These are phyloP conservation scores for Thunnus maccoyii DNA, from an alignment of 2,113 vertebrate species.

Conservation along the genomic window DNA sequence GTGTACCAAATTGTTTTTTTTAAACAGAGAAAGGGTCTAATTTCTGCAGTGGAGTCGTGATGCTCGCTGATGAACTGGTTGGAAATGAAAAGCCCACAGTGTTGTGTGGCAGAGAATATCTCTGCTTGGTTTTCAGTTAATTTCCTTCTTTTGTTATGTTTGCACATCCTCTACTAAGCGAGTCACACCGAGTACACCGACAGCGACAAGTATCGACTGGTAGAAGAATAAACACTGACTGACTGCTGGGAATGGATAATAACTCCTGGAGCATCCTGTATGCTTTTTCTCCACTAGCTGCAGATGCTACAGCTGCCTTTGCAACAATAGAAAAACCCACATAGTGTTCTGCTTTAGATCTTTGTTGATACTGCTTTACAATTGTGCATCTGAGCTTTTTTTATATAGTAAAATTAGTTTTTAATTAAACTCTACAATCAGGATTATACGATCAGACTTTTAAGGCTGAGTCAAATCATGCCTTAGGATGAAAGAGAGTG, in stretches of 20 bases:
- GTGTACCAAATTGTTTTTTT: neutral
- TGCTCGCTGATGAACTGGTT: constrained; percentile 24
- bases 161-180: constrained; percentile 49
- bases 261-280: constrained; percentile 51
- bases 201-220: constrained; percentile 62
- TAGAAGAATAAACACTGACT: constrained; percentile 68
- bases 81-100: constrained; percentile 47
- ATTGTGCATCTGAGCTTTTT: neutral
- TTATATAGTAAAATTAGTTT: constrained; percentile 1
- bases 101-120: constrained; percentile 31
- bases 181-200: constrained; percentile 36
- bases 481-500: constrained; percentile 47
- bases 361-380: constrained; percentile 22
- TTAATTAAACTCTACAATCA: constrained; percentile 29
- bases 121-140: constrained; percentile 48
- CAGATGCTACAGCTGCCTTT: constrained; percentile 44
- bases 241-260: constrained; percentile 68
- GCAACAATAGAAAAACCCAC: constrained; percentile 42
- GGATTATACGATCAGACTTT: constrained; percentile 52
- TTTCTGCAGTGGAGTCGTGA: constrained; percentile 27
- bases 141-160: constrained; percentile 68
- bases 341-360: neutral
- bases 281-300: constrained; percentile 30
- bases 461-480: constrained; percentile 44
- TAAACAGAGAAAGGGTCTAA: constrained; percentile 12